These are phyloP conservation scores for Machimus atricapillus DNA, from an alignment of 2,888 invertebrate genomes.

Conservation along the genomic window DNA sequence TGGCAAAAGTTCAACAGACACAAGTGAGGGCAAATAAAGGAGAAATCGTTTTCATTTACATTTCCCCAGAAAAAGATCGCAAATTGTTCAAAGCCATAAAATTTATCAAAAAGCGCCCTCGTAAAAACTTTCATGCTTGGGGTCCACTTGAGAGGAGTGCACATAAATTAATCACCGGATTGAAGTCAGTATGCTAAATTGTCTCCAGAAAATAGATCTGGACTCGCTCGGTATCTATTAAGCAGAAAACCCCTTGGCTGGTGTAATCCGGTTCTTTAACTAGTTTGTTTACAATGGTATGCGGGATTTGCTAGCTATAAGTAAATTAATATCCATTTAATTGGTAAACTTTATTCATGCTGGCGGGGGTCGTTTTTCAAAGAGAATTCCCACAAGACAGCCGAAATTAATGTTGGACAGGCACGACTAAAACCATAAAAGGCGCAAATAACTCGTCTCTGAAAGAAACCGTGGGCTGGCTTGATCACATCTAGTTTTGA, in stretches of 20 bases:
- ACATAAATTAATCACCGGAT: background rate
- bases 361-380: background rate
- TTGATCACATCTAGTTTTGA: background rate
- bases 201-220: background rate
- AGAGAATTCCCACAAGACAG: background rate
- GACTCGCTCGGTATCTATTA: background rate
- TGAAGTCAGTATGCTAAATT: background rate
- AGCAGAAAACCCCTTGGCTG: background rate
- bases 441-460: background rate
- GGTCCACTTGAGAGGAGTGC: background rate
- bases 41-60: background rate
- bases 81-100: background rate
- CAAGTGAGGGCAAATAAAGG: background rate
- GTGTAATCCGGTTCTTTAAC: slow-evolving; percentile 29
- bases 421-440: background rate
- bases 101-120: background rate
- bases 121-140: background rate
- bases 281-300: background rate
- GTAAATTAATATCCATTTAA: background rate
- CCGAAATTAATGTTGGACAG: background rate
- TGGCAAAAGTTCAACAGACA: background rate
- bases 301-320: background rate
- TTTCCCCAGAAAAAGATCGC: background rate
- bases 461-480: background rate
- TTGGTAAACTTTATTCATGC: background rate